A percentile compares a stretch with the other conserved stretches of the same genome.
These are phyloP conservation scores for Stratiomys singularior DNA, from an alignment of 2,888 invertebrate genomes.

Conservation along the genomic window DNA sequence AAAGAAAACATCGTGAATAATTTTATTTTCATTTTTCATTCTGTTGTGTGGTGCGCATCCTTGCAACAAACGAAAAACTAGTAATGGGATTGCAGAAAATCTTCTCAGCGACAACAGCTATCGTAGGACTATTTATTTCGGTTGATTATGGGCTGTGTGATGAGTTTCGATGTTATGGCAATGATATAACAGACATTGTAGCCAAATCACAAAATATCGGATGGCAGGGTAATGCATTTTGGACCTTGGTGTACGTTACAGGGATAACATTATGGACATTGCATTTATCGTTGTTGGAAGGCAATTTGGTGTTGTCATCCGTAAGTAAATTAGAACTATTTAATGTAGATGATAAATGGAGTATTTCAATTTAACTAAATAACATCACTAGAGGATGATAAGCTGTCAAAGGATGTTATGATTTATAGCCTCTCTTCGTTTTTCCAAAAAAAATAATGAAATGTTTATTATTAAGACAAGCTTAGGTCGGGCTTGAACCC, in stretches of 20 bases:
- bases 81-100: conserved; percentile 71
- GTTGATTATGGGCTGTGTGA: conserved; percentile 72
- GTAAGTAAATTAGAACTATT: conserved; percentile 42
- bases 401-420: too few species aligned
- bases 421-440: too few species aligned
- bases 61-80: conserved; percentile 53
- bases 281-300: conserved; percentile 59
- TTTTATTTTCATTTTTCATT: neutral
- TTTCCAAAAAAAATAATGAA: too few species aligned
- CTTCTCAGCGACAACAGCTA: conserved; percentile 71
- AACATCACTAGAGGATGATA: too few species aligned
- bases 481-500: too few species aligned
- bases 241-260: conserved; percentile 69
- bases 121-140: conserved; percentile 71
- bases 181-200: conserved; percentile 59
- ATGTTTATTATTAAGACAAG: too few species aligned
- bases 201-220: conserved; percentile 57
- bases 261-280: conserved; percentile 69
- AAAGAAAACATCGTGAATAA: too few species aligned
- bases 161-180: conserved; percentile 71
- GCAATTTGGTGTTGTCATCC: conserved; percentile 53
- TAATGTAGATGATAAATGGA: too few species aligned
- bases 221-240: conserved; percentile 69
- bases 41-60: neutral
- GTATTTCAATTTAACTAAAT: too few species aligned